Evolutionary conservation across 2,797 vertebrate genomes (phyloP).

Genomic region (Paratrypauchen microcephalus): DNA sequence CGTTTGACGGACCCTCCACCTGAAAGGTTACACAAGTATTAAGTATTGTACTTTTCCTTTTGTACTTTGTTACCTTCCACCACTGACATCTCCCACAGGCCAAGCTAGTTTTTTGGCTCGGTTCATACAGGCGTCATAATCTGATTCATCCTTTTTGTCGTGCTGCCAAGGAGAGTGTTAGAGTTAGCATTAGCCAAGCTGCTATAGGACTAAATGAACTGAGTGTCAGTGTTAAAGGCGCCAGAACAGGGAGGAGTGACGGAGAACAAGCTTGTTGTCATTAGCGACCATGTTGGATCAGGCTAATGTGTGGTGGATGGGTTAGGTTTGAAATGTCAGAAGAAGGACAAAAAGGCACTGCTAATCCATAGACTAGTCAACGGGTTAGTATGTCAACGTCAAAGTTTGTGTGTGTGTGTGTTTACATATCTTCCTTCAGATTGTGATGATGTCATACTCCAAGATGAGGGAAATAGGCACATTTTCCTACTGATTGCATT

Average conservation of each 20-base stretch:
- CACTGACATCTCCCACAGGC: slow-evolving; percentile 52
- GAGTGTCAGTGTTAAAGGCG: slow-evolving; percentile 66
- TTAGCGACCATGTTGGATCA: slow-evolving; percentile 60
- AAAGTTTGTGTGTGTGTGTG: too few species aligned
- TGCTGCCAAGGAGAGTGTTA: slow-evolving; percentile 63
- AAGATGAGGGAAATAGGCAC: too few species aligned
- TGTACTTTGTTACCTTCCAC: too few species aligned
- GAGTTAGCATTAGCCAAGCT: slow-evolving; percentile 58
- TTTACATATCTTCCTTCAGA: too few species aligned
- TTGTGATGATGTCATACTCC: too few species aligned
- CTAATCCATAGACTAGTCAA: background rate
- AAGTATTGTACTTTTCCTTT: too few species aligned
- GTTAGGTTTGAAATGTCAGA: slow-evolving; percentile 26
- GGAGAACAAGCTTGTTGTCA: slow-evolving; percentile 48
- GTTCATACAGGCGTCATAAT: slow-evolving; percentile 65
- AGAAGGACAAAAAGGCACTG: background rate
- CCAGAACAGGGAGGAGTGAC: slow-evolving; percentile 53
- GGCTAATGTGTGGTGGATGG: slow-evolving; percentile 33
- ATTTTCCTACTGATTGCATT: too few species aligned
- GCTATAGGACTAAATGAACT: slow-evolving; percentile 68
- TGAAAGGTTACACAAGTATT: too few species aligned
- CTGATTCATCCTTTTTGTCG: slow-evolving; percentile 75
- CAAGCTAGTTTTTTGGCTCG: slow-evolving; percentile 63
- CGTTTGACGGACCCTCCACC: too few species aligned
- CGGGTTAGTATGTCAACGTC: too few species aligned